Percentiles rank a stretch among this genome's conserved stretches.
Evolutionary conservation across 1,140 invertebrate genomes (phyloP).

Genomic region (Drosophila subpulchrella): DNA sequence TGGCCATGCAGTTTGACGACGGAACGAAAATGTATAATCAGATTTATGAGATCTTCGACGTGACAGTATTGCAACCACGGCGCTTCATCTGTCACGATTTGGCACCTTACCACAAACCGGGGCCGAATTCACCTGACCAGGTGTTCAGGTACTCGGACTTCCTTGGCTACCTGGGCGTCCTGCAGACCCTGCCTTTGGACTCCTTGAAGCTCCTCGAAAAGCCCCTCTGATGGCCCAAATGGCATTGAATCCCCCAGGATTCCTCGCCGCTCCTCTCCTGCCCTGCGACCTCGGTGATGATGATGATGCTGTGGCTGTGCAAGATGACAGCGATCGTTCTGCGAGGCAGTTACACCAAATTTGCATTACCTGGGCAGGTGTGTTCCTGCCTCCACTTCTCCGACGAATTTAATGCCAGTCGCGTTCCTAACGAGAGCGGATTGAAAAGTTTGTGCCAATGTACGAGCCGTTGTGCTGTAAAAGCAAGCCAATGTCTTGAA

Average conservation of each 20-base stretch:
- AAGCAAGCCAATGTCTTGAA: background rate
- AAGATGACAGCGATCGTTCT: constrained; percentile 38
- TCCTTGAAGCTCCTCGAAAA: constrained; percentile 23
- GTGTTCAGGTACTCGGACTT: constrained; percentile 46
- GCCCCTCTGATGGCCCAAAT: constrained; percentile 2
- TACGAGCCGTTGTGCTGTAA: too few species aligned
- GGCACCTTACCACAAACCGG: constrained; percentile 31
- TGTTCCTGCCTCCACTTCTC: constrained; percentile 20
- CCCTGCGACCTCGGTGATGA: constrained; percentile 17
- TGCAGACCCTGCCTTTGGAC: constrained; percentile 17
- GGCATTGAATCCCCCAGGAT: constrained; percentile 2
- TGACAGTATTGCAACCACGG: background rate
- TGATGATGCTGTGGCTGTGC: constrained; percentile 39
- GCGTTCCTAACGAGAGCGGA: constrained; percentile 4
- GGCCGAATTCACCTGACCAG: background rate
- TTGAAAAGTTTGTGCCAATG: background rate
- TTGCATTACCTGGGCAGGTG: constrained; percentile 50
- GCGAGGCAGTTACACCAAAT: constrained; percentile 44
- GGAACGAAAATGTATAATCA: background rate
- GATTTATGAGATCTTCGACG: constrained; percentile 15
- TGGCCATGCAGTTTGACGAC: constrained; percentile 13
- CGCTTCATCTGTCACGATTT: constrained; percentile 39
- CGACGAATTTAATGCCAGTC: constrained; percentile 32
- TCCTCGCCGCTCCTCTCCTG: background rate
- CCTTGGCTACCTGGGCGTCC: constrained; percentile 26